Evolutionary conservation across 2,888 invertebrate species (phyloP).

Genomic region (Anarsia innoxiella): DNA sequence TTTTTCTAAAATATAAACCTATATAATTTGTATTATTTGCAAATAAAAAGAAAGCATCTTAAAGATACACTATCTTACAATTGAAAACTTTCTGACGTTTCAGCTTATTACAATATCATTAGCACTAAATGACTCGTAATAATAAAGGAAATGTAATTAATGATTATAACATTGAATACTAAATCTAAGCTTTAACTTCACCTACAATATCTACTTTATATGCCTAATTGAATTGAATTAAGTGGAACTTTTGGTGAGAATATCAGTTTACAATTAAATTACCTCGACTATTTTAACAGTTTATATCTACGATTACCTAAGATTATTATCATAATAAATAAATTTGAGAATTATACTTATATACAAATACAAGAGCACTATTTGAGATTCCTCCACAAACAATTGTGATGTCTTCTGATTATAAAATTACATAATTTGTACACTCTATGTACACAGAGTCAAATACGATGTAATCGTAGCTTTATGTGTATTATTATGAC

Average conservation of each 20-base stretch:
- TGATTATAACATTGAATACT: conserved; percentile 51
- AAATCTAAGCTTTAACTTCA: conserved; percentile 39
- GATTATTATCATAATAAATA: conserved; percentile 20
- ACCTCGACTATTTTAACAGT: conserved; percentile 32
- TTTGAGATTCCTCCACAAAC: conserved; percentile 59
- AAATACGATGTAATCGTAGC: conserved; percentile 38
- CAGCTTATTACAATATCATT: too few relatives aligned
- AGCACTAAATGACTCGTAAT: conserved; percentile 46
- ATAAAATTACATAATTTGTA: conserved; percentile 28
- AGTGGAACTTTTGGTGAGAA: conserved; percentile 49
- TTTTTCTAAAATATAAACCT: too few relatives aligned
- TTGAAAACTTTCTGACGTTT: too few relatives aligned
- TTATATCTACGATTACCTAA: conserved; percentile 30
- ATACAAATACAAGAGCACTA: conserved; percentile 39
- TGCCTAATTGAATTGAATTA: conserved; percentile 26
- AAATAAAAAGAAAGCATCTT: too few relatives aligned
- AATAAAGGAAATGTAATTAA: conserved; percentile 45
- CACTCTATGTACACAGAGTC: conserved; percentile 36
- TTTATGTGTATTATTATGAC: conserved; percentile 17
- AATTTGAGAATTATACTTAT: conserved; percentile 35
- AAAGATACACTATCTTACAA: too few relatives aligned
- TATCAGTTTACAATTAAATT: conserved; percentile 27
- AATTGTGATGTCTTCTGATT: conserved; percentile 40
- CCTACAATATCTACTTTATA: conserved; percentile 26
- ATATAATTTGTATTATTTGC: too few relatives aligned